phyloP scores from a whole-genome alignment of 2,888 invertebrate species.

The Linnaemya vulpina region DNA sequence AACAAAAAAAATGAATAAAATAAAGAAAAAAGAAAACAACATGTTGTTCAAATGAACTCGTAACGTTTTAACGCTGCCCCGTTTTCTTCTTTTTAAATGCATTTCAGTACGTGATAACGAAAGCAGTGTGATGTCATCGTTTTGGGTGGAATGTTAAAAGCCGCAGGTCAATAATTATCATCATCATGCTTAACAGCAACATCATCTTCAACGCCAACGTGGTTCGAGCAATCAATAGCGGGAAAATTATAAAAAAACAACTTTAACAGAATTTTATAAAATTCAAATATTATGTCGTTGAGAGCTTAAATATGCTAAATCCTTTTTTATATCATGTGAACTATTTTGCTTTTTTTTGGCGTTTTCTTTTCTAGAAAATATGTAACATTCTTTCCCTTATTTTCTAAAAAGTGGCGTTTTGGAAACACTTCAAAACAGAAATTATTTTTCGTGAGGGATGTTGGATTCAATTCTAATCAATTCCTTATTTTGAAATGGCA shows the following conservation, averaged over 20 bases:
- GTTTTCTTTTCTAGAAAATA: too few relatives aligned
- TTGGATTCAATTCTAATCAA: too few relatives aligned
- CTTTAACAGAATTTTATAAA: conserved; percentile 37
- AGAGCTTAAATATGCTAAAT: neutral
- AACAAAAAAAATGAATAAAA: too few relatives aligned
- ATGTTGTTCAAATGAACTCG: conserved; percentile 21
- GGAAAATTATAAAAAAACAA: too few relatives aligned
- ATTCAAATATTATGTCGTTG: conserved; percentile 18
- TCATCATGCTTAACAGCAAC: conserved; percentile 38
- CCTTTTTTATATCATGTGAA: too few relatives aligned
- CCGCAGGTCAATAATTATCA: conserved; percentile 59
- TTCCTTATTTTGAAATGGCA: too few relatives aligned
- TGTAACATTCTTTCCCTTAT: too few relatives aligned
- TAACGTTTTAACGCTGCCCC: conserved; percentile 3
- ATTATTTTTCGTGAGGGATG: too few relatives aligned
- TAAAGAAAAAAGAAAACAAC: conserved; percentile 7
- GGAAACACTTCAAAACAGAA: too few relatives aligned
- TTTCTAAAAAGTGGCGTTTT: too few relatives aligned
- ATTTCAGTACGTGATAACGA: conserved; percentile 61
- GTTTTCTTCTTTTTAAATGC: conserved; percentile 10
- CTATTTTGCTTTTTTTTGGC: too few relatives aligned
- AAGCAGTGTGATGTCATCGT: conserved; percentile 58
- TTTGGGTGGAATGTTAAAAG: conserved; percentile 57
- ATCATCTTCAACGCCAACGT: conserved; percentile 41
- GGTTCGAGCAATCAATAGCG: conserved; percentile 31